Percentiles rank a stretch among this genome's conserved stretches.
Evolutionary conservation across 2,113 vertebrate genomes (phyloP).

Genomic region (Triplophysa tibetana): DNA sequence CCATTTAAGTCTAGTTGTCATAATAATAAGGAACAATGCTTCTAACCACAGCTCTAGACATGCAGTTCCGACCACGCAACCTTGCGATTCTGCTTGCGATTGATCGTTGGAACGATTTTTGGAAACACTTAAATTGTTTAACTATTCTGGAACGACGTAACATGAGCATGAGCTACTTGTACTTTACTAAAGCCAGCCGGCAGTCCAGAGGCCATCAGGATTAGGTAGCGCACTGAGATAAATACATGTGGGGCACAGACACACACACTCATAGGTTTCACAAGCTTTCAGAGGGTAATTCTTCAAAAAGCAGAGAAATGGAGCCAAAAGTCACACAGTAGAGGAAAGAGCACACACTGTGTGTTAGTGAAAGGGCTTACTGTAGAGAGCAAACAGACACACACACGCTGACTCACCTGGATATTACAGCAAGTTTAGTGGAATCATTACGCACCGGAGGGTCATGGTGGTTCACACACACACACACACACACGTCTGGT

Average conservation of each 20-base stretch:
- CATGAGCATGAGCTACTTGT: background rate
- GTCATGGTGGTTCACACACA: background rate
- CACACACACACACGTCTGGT: background rate
- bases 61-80: too few species aligned
- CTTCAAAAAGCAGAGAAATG: slow-evolving; percentile 7
- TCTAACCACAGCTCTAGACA: too few species aligned
- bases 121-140: too few species aligned
- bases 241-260: slow-evolving; percentile 10
- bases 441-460: slow-evolving; percentile 20
- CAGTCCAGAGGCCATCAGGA: background rate
- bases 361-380: background rate
- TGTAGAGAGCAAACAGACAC: background rate
- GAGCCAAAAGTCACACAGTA: background rate
- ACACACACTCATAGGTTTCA: background rate
- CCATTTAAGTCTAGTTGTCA: too few species aligned
- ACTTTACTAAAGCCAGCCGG: background rate
- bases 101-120: too few species aligned
- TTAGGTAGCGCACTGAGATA: background rate
- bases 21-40: too few species aligned
- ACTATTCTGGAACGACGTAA: too few species aligned
- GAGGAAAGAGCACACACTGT: slow-evolving; percentile 9
- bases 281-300: slow-evolving; percentile 19
- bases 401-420: slow-evolving; percentile 15
- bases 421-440: background rate
- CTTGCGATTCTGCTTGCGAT: too few species aligned